These are phyloP conservation scores for Sibirionetta formosa DNA, from an alignment of 2,797 vertebrate species.

Conservation along the genomic window DNA sequence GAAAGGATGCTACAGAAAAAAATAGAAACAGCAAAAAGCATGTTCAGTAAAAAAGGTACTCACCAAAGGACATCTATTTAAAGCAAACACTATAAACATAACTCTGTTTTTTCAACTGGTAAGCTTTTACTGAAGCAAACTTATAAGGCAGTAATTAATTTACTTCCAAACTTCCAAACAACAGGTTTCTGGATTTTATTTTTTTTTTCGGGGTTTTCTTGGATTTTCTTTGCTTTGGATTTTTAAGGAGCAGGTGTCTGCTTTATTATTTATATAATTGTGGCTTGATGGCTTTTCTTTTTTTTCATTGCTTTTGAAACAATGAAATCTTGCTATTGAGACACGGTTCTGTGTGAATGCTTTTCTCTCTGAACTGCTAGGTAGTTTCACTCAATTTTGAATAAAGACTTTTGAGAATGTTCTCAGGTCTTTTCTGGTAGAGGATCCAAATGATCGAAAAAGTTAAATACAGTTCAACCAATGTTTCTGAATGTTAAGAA, in stretches of 20 bases:
- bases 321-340: neutral
- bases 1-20: conserved; percentile 30
- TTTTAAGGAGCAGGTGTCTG: conserved; percentile 42
- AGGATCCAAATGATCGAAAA: neutral
- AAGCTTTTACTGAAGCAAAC: neutral
- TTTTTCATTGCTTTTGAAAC: conserved; percentile 4
- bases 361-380: neutral
- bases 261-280: conserved; percentile 53
- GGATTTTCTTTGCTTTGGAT: neutral
- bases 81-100: neutral
- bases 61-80: neutral
- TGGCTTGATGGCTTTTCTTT: neutral
- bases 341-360: neutral
- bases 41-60: neutral
- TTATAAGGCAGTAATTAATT: neutral
- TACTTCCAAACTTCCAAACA: neutral
- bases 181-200: neutral
- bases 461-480: neutral
- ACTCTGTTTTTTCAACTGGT: neutral
- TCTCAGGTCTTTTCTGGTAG: neutral
- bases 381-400: neutral
- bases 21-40: neutral
- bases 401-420: neutral
- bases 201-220: neutral
- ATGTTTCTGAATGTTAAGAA: neutral